A percentile compares a stretch with the other conserved stretches of the same genome.
These are phyloP conservation scores for Papilio glaucus DNA, from an alignment of 1,140 invertebrate genomes.

Conservation along the genomic window DNA sequence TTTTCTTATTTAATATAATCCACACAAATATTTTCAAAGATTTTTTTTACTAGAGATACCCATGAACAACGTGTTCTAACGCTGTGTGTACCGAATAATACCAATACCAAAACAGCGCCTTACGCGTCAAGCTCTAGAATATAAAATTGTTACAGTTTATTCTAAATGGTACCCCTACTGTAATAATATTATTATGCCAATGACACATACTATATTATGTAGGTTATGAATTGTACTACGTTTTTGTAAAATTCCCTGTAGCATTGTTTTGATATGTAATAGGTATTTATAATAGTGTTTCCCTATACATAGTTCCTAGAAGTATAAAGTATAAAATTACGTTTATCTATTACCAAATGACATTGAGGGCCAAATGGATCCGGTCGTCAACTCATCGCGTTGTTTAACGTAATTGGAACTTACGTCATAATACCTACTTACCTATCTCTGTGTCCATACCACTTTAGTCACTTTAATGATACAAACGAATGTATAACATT, in stretches of 20 bases:
- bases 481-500: neutral
- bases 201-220: too few relatives aligned
- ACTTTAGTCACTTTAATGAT: neutral
- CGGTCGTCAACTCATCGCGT: conserved; percentile 3
- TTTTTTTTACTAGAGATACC: too few relatives aligned
- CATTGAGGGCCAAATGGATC: conserved; percentile 5
- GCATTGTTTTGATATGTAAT: neutral
- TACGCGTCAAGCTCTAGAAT: too few relatives aligned
- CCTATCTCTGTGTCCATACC: neutral
- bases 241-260: neutral
- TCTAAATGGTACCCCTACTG: too few relatives aligned
- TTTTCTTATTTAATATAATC: too few relatives aligned
- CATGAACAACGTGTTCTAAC: too few relatives aligned
- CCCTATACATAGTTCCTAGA: neutral
- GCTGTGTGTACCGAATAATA: too few relatives aligned
- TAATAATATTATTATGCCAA: too few relatives aligned
- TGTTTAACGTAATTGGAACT: conserved; percentile 14
- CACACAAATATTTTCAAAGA: too few relatives aligned
- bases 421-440: conserved; percentile 17
- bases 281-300: neutral
- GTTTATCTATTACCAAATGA: neutral
- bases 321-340: neutral
- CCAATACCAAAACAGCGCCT: too few relatives aligned
- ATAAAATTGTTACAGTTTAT: too few relatives aligned
- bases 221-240: too few relatives aligned